Percentiles rank a stretch among this genome's conserved stretches.
phyloP scores from a whole-genome alignment of 1,140 invertebrate genomes.

The Rhagoletis pomonella region DNA sequence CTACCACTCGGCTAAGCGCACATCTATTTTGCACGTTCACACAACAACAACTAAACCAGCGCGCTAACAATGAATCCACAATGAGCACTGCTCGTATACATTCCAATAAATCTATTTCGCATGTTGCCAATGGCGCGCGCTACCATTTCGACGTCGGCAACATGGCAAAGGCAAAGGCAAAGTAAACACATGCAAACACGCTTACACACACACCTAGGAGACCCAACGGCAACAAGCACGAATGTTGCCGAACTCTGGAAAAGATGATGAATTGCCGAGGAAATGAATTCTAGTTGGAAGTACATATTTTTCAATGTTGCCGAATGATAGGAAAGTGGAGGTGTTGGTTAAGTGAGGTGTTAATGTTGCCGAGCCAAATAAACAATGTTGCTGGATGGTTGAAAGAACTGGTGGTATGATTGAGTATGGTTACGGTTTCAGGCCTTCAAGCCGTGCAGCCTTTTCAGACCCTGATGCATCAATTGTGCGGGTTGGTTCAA shows the following conservation, averaged over 20 bases:
- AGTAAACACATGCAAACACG: slow-evolving; percentile 14
- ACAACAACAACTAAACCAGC: slow-evolving; percentile 71
- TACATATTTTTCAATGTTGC: slow-evolving; percentile 32
- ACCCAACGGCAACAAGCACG: slow-evolving; percentile 16
- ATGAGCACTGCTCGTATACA: slow-evolving; percentile 68
- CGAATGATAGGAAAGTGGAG: slow-evolving; percentile 21
- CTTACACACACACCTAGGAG: not conserved
- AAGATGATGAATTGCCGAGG: slow-evolving; percentile 55
- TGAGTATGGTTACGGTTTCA: not conserved
- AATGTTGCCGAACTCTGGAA: slow-evolving; percentile 40
- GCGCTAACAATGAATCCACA: slow-evolving; percentile 61
- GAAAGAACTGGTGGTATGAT: not conserved
- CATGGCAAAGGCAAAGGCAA: slow-evolving; percentile 49
- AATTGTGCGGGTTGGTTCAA: not conserved
- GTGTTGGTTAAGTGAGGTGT: slow-evolving; percentile 40
- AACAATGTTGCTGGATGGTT: not conserved
- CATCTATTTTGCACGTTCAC: slow-evolving; percentile 73
- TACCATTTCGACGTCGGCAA: slow-evolving; percentile 43
- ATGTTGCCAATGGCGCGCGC: slow-evolving; percentile 61
- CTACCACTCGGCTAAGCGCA: slow-evolving; percentile 55
- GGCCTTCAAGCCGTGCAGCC: not conserved
- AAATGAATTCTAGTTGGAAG: slow-evolving; percentile 56
- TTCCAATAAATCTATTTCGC: slow-evolving; percentile 62
- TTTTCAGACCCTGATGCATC: not conserved
- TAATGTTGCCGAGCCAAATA: slow-evolving; percentile 27